phyloP scores from a whole-genome alignment of 2,113 vertebrate genomes.

The Zosterops lateralis region DNA sequence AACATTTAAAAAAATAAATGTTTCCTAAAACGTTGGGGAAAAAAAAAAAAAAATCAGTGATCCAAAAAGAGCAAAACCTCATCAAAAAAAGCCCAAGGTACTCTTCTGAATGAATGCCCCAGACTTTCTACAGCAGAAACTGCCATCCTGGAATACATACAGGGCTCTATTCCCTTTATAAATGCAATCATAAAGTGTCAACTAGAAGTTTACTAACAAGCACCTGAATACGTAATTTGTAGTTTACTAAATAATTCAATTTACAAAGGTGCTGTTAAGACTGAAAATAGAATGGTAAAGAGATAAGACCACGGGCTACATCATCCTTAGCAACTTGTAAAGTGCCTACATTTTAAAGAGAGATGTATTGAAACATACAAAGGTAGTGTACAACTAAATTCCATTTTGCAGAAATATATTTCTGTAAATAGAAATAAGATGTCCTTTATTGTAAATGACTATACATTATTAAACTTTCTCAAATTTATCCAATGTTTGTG shows the following conservation, averaged over 20 bases:
- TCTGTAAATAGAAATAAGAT: not conserved
- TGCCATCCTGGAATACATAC: not conserved
- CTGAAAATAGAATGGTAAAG: not conserved
- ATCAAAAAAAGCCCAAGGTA: not conserved
- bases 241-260: not conserved
- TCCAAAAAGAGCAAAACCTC: not conserved
- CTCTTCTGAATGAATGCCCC: not conserved
- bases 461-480: not conserved
- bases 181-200: not conserved
- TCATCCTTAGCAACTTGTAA: not conserved
- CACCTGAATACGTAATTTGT: not conserved
- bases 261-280: not conserved
- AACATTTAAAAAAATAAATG: not conserved
- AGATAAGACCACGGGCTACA: not conserved
- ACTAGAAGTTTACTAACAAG: not conserved
- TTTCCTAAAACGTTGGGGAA: not conserved
- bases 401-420: not conserved
- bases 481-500: not conserved
- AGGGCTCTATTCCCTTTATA: not conserved
- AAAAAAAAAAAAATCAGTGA: not conserved
- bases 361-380: not conserved
- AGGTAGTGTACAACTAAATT: not conserved
- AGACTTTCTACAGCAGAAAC: not conserved
- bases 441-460: not conserved
- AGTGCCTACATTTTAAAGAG: not conserved